Conservation (phyloP, 2,888 invertebrate genomes). For the Uropetala carovei region DNA sequence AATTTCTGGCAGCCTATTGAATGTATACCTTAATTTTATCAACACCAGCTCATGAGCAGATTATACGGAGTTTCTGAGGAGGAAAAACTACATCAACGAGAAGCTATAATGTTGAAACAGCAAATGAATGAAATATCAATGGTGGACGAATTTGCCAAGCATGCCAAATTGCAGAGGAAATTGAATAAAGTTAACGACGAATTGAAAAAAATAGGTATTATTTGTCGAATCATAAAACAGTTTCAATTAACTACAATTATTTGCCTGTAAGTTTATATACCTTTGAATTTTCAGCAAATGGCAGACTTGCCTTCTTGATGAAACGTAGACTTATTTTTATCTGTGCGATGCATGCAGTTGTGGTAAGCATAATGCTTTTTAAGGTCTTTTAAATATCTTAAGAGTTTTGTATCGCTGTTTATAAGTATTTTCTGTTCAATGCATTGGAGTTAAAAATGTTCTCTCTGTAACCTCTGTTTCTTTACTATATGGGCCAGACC, state of each 20-base stretch:
- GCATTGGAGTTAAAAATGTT: neutral
- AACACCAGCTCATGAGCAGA: neutral
- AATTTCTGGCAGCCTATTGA: neutral
- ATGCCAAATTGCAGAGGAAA: slow-evolving; percentile 74
- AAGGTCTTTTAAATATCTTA: neutral
- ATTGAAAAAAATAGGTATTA: slow-evolving; percentile 72
- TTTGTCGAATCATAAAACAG: neutral
- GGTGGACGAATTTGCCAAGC: slow-evolving; percentile 75
- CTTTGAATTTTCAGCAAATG: slow-evolving; percentile 41
- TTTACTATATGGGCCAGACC: neutral
- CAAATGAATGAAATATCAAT: slow-evolving; percentile 73
- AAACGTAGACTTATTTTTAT: slow-evolving; percentile 40
- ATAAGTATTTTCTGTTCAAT: neutral
- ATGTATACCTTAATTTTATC: neutral
- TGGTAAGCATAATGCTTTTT: slow-evolving; percentile 21
- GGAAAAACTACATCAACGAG: slow-evolving; percentile 30
- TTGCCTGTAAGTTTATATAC: neutral
- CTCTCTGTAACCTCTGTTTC: neutral
- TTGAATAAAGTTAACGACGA: slow-evolving; percentile 72
- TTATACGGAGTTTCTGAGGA: neutral
- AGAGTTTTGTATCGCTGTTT: neutral
- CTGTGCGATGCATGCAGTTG: slow-evolving; percentile 16
- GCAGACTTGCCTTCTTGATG: neutral
- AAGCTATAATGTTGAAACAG: slow-evolving; percentile 15
- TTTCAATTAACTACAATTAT: no score